A percentile compares a stretch with the other conserved stretches of the same genome.
These are phyloP conservation scores for Gadopsis marmoratus DNA, from an alignment of 2,797 vertebrate genomes.

Conservation along the genomic window DNA sequence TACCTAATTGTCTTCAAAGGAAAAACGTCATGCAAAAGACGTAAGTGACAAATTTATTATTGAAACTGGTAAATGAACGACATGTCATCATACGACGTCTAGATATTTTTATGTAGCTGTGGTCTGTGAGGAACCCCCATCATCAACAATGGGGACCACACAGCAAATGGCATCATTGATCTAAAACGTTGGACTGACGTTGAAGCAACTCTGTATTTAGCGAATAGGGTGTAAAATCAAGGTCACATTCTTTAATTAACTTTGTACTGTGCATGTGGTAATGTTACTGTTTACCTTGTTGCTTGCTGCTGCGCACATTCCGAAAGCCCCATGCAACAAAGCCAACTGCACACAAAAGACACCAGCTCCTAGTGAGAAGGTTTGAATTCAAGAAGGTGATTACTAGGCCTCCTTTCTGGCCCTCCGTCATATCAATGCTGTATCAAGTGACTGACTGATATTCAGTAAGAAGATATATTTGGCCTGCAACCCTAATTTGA, in stretches of 20 bases:
- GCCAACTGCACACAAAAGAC: neutral
- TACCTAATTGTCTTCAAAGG: neutral
- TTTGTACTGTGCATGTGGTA: neutral
- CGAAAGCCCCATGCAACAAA: neutral
- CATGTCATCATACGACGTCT: neutral
- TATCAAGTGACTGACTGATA: conserved; percentile 3
- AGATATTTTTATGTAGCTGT: neutral
- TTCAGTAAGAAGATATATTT: neutral
- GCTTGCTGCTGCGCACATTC: too few species aligned
- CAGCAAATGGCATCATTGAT: neutral
- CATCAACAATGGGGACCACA: neutral
- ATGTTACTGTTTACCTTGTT: neutral
- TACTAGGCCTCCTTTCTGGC: neutral
- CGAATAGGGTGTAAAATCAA: too few species aligned
- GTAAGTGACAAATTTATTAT: neutral
- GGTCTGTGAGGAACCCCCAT: neutral
- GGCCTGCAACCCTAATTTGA: conserved; percentile 8
- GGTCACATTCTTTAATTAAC: neutral
- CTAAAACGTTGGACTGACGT: neutral
- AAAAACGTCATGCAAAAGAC: too few species aligned
- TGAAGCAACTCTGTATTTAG: too few species aligned
- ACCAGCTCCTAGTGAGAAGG: too few species aligned
- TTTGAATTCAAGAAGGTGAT: too few species aligned
- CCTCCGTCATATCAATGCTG: neutral
- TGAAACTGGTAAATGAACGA: neutral